phyloP scores from a whole-genome alignment of 2,113 vertebrate species.

The Ondatra zibethicus region DNA sequence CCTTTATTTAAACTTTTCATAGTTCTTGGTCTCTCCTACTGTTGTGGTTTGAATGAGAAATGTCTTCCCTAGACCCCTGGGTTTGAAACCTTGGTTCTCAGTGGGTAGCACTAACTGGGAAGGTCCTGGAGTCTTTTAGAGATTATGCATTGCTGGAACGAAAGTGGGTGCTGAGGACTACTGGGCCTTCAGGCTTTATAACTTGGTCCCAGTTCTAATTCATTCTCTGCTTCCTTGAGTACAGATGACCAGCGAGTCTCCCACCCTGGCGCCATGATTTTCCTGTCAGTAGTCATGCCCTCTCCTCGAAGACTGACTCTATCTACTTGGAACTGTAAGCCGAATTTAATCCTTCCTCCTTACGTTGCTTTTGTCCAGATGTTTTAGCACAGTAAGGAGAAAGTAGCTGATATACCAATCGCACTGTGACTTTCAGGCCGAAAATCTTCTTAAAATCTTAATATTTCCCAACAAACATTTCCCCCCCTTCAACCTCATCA shows the following conservation, averaged over 20 bases:
- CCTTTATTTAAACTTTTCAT: not conserved
- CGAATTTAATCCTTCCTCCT: not conserved
- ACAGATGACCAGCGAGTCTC: not conserved
- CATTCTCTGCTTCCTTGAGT: not conserved
- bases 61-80: no score
- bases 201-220: not conserved
- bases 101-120: not conserved
- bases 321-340: not conserved
- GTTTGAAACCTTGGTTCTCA: not conserved
- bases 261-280: not conserved
- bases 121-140: not conserved
- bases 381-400: not conserved
- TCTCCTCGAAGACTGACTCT: not conserved
- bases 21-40: not conserved
- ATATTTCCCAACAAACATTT: not conserved
- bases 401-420: not conserved
- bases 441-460: constrained; percentile 5
- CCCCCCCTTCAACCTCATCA: not conserved
- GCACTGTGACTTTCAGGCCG: not conserved
- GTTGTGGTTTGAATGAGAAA: not conserved
- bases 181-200: not conserved
- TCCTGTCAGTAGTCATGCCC: not conserved
- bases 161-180: not conserved
- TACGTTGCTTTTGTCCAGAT: not conserved
- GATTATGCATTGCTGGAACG: not conserved